phyloP scores from a whole-genome alignment of 2,113 vertebrate species.

The Galemys pyrenaicus region DNA sequence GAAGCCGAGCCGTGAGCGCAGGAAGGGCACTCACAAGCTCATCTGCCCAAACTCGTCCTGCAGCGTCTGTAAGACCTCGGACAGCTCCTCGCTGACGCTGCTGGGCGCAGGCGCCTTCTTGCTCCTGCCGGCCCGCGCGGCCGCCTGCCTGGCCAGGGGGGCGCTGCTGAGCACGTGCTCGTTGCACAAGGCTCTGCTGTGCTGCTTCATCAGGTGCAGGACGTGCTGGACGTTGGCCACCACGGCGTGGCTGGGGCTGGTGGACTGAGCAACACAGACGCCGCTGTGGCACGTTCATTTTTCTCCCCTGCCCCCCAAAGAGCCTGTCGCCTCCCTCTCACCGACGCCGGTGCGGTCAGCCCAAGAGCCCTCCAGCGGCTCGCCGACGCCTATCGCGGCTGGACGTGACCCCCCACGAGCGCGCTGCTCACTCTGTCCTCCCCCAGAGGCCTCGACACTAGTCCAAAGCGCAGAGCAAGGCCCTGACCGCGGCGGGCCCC shows the following conservation, averaged over 20 bases:
- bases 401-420: no score
- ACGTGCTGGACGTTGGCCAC: constrained; percentile 96
- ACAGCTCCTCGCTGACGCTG: constrained; percentile 89
- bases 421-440: no score
- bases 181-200: constrained; percentile 94
- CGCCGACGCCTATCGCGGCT: no score
- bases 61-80: constrained; percentile 91
- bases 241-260: constrained; percentile 94
- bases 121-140: constrained; percentile 60
- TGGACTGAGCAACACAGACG: constrained; percentile 87
- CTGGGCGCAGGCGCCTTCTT: constrained; percentile 78
- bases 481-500: no score
- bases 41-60: constrained; percentile 96
- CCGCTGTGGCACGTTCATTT: no score
- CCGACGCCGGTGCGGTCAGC: no score
- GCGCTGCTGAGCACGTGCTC: constrained; percentile 87
- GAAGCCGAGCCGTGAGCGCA: no score
- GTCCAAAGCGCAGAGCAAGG: no score
- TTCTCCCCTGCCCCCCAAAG: neutral
- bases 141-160: constrained; percentile 73
- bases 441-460: no score
- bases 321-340: no score
- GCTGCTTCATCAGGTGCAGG: constrained; percentile 95
- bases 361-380: no score
- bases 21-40: constrained; percentile 93